Base-by-base conservation (phyloP, 2,113 vertebrate genomes). In the Paracanthobrama guichenoti region DNA sequence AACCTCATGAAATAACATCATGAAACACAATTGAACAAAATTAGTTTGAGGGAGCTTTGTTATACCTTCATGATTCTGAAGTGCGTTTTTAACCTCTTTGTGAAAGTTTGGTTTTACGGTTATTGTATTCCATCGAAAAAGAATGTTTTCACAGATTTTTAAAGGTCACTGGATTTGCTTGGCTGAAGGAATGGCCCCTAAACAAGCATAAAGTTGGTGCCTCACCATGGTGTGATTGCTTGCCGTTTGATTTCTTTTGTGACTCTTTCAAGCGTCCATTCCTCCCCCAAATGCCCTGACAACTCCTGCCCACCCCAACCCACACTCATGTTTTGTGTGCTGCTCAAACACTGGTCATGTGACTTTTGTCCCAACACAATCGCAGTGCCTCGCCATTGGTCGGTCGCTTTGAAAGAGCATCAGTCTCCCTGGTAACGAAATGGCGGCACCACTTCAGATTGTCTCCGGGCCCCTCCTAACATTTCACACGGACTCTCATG, bases 351-450 rank as follows among this genome's bases (percentile, higher is more conserved):
- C 84, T 87, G 86, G 88, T 94, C 94, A 95, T 91, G 93, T 95
- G 93, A 94, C 93, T 92, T 93, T 91, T 93, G 92, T 94, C 89
- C 89, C 79, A 91, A 86, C 91, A 94, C 94, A 95, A 94, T 95
- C 87, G 79, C 62, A 86, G 84, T 91, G 91, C 44, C 93, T 93
- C 92, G 78, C 92, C 89, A 94, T 95, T 95, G 94, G 94, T 85
- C 59, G 79, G 53, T 90, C 89, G 90, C 91, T 94, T 94, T 93
- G 88, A 94, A 94, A 94, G 92, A 92, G 94, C 91, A 91, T 93
- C 91, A 89, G 94, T 95, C 92, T 93, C 94, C 93, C 28, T 89
- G 94, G 94, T 84, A 91, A 95, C 86, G 50, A 91, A 90, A 93
- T 93, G 92, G 93, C 92, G 89, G 92, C 93, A 92, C 91, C 92